These are phyloP conservation scores for Chymomyza amoena DNA, from an alignment of 2,888 invertebrate species.

Conservation along the genomic window DNA sequence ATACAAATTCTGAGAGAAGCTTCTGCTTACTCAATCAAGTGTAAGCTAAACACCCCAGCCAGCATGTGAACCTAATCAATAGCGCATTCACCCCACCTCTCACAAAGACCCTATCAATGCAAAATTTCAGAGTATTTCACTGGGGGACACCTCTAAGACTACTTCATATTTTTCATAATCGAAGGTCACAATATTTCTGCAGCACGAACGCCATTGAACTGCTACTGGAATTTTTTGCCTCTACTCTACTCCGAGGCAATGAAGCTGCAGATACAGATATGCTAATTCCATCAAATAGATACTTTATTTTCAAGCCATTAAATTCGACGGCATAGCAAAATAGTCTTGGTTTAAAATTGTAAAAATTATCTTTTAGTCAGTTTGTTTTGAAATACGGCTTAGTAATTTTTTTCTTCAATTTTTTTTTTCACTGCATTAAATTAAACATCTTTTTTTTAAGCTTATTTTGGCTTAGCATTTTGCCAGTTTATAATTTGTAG, in stretches of 20 bases:
- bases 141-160: too few relatives aligned
- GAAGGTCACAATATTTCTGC: too few relatives aligned
- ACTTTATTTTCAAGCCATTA: neutral
- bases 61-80: too few relatives aligned
- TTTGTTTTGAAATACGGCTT: neutral
- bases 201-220: neutral
- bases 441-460: neutral
- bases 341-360: neutral
- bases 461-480: slow-evolving; percentile 2
- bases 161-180: too few relatives aligned
- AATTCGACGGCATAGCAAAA: neutral
- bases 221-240: neutral
- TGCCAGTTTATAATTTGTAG: slow-evolving; percentile 2
- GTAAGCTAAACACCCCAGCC: too few relatives aligned
- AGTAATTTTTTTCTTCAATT: neutral
- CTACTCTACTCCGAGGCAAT: neutral
- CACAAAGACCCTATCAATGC: too few relatives aligned
- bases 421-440: neutral
- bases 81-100: too few relatives aligned
- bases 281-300: neutral
- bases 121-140: too few relatives aligned
- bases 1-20: too few relatives aligned
- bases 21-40: too few relatives aligned
- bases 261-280: neutral
- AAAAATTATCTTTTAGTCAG: neutral